phyloP scores from a whole-genome alignment of 2,113 vertebrate genomes.

The Antidorcas marsupialis region DNA sequence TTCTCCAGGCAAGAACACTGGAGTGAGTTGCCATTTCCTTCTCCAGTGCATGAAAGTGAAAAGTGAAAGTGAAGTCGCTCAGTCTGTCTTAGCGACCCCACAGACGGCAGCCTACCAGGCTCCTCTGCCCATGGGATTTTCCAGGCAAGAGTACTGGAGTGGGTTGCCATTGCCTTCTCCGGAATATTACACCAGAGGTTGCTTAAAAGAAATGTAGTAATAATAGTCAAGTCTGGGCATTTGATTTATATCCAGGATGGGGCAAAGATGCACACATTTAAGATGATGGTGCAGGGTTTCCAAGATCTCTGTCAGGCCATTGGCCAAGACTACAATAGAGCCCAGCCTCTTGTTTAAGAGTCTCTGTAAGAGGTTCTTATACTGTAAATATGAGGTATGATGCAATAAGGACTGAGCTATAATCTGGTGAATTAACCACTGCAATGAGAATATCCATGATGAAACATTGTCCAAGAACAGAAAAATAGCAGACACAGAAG shows the following conservation, averaged over 20 bases:
- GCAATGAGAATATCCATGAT: not conserved
- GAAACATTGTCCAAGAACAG: not conserved
- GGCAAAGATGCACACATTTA: not conserved
- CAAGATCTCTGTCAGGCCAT: not conserved
- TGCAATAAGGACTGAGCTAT: not conserved
- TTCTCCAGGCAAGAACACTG: too few species aligned
- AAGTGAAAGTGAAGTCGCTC: too few species aligned
- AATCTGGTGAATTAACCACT: not conserved
- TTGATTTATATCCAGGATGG: not conserved
- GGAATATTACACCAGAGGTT: not conserved
- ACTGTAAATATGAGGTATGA: not conserved
- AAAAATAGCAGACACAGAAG: not conserved
- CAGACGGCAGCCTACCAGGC: too few species aligned
- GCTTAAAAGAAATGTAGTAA: not conserved
- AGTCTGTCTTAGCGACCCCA: too few species aligned
- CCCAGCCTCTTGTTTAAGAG: not conserved
- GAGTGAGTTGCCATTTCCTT: too few species aligned
- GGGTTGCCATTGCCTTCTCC: too few species aligned
- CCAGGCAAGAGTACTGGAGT: too few species aligned
- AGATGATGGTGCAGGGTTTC: not conserved
- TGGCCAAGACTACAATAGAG: not conserved
- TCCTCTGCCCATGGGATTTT: too few species aligned
- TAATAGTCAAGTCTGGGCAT: not conserved
- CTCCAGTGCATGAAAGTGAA: too few species aligned
- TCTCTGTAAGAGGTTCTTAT: not conserved